Base-by-base conservation (phyloP, 35 echinoderm and acorn worm species). In the Strongylocentrotus purpuratus region DNA sequence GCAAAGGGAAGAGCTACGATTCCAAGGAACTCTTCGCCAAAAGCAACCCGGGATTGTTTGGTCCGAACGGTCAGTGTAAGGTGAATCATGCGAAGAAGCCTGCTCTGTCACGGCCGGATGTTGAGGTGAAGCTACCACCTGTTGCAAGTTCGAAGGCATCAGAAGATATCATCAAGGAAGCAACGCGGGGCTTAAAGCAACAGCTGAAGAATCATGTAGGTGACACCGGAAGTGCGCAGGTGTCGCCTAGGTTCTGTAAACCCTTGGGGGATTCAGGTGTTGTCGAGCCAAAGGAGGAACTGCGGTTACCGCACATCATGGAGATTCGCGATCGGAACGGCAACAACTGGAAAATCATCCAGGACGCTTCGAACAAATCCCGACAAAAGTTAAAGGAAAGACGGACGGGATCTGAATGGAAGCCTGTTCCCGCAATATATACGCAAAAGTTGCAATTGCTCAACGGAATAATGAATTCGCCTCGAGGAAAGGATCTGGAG, bases 331-430 rank as follows among this genome's bases (percentile, higher is more conserved):
- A 99, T 90, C 70, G 92, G 61, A 95, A 55, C 31, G 98, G 98
- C 33, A 99, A 99, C 78, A 97, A 97, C 46, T 99, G 98, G 98
- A 97, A 99, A 91, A 96, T 99, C 33, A 61, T 97, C 70, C 98
- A 97, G 94, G 96, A 97, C 45, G 45, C 31, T 46, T 93, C 96
- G 20, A 94, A 71, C 9, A 94, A 96, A 88, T 25, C 46, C 8
- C 92, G 95, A n/a, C 85, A 91, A 33, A n/a, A 33, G 12, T 32
- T 35, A 48, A 96, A 94, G 22, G 9, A 47, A 10, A 47, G 52
- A 10, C 48, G 48, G 20, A 94, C 31, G 25, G 33, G 90, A 47
- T 87, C 86, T 89, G 94, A 95, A 65, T 50, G 96, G 33, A 96
- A 94, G 25, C 45, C 88, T 48, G 91, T 94, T 48, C 33, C 50